phyloP scores from a whole-genome alignment of 1,140 invertebrate genomes.

The Cyrtorhinus lividipennis region DNA sequence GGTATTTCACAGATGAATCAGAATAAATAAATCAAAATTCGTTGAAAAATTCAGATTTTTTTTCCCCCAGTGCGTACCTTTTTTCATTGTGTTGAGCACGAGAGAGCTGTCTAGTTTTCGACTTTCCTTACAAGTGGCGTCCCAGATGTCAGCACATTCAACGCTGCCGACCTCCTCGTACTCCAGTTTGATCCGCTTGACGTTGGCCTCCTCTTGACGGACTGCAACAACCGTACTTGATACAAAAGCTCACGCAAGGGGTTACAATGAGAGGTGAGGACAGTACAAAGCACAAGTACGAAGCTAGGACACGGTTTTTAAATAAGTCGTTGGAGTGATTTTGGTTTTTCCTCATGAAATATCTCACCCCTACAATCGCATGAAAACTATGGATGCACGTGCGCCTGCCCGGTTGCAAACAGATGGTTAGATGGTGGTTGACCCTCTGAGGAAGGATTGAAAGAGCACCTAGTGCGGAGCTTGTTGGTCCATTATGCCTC shows the following conservation, averaged over 20 bases:
- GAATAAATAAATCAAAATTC: conserved; percentile 23
- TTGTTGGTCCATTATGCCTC: no score
- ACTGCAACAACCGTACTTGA: conserved; percentile 36
- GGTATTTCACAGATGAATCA: no score
- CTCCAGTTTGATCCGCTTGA: conserved; percentile 76
- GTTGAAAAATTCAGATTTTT: no score
- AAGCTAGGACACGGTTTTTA: no score
- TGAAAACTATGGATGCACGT: no score
- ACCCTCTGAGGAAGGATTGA: background rate
- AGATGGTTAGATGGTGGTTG: no score
- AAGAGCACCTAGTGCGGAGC: no score
- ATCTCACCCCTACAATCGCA: no score
- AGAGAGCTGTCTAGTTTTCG: conserved; percentile 6
- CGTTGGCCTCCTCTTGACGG: conserved; percentile 71
- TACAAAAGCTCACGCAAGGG: background rate
- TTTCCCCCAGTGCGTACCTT: no score
- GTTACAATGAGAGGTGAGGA: background rate
- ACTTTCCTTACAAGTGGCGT: conserved; percentile 38
- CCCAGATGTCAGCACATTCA: conserved; percentile 67
- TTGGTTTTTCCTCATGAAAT: no score
- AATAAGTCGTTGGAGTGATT: background rate
- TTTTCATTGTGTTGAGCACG: conserved; percentile 11
- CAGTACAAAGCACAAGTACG: no score
- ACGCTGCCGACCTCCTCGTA: conserved; percentile 75
- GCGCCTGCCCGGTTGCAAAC: no score